Conservation (phyloP, 2,797 vertebrate genomes). For the Lepilemur septentrionalis region DNA sequence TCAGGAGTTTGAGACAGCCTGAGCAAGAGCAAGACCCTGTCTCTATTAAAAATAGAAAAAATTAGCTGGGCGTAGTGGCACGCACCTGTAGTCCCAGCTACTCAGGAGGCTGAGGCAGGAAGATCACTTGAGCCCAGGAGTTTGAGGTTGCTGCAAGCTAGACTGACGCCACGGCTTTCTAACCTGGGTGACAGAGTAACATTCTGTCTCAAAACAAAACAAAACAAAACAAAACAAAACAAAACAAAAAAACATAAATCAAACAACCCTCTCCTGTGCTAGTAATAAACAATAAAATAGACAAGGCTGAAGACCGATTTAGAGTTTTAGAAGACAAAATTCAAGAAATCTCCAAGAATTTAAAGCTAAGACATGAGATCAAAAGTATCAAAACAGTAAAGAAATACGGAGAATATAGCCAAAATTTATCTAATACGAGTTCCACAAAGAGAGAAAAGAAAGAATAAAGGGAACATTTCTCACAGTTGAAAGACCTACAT, state of each 20-base stretch:
- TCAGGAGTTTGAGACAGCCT: too few species aligned
- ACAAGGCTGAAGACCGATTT: not conserved
- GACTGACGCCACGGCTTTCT: too few species aligned
- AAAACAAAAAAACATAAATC: not conserved
- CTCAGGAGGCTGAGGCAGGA: too few species aligned
- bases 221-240: too few species aligned
- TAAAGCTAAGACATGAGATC: not conserved
- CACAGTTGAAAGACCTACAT: not conserved
- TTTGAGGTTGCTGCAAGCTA: too few species aligned
- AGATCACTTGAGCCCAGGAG: too few species aligned
- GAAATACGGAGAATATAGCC: not conserved
- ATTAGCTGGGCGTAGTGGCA: too few species aligned
- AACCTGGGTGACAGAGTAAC: too few species aligned
- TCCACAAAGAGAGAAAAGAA: not conserved
- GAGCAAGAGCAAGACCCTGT: too few species aligned
- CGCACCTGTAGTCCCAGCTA: too few species aligned
- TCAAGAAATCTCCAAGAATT: not conserved
- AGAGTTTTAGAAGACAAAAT: slow-evolving; percentile 11
- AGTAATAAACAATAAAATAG: not conserved
- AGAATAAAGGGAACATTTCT: not conserved
- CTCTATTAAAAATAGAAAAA: too few species aligned
- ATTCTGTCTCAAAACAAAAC: too few species aligned
- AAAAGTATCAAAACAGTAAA: slow-evolving; percentile 10
- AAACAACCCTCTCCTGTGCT: not conserved
- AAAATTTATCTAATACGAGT: not conserved